Conservation (phyloP, 2,797 vertebrate species). For the Pantherophis vulpinus region DNA sequence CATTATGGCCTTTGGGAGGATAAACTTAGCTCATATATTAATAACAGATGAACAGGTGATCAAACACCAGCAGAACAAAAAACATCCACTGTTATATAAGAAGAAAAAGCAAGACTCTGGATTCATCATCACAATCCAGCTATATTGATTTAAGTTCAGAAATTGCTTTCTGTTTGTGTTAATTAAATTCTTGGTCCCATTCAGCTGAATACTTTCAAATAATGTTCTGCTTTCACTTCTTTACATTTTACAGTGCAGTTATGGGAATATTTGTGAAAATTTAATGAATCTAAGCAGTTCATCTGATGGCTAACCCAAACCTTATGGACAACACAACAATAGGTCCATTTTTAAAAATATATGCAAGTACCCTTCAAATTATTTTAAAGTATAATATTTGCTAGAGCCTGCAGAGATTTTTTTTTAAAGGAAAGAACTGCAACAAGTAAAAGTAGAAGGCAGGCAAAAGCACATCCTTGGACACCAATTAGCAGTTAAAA, state of each 20-base stretch:
- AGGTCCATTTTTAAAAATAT: background rate
- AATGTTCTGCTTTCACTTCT: background rate
- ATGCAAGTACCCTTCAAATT: background rate
- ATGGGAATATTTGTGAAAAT: background rate
- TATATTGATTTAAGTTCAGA: background rate
- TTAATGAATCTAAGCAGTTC: background rate
- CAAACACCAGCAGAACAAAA: background rate
- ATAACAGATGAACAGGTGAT: background rate
- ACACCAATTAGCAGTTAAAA: background rate
- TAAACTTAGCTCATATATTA: conserved; percentile 3
- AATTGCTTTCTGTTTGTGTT: background rate
- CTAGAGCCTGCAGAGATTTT: background rate
- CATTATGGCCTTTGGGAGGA: background rate
- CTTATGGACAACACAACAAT: background rate
- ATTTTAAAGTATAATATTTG: background rate
- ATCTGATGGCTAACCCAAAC: background rate
- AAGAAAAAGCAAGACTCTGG: background rate
- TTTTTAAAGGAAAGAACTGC: background rate
- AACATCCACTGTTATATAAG: background rate
- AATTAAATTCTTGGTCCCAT: background rate
- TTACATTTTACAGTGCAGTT: background rate
- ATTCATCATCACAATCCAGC: background rate
- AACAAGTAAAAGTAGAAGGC: background rate
- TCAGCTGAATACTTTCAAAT: background rate
- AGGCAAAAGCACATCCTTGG: background rate